Percentiles rank a stretch among this genome's conserved stretches.
phyloP scores from a whole-genome alignment of 2,888 invertebrate genomes.

The Polydrusus cervinus region DNA sequence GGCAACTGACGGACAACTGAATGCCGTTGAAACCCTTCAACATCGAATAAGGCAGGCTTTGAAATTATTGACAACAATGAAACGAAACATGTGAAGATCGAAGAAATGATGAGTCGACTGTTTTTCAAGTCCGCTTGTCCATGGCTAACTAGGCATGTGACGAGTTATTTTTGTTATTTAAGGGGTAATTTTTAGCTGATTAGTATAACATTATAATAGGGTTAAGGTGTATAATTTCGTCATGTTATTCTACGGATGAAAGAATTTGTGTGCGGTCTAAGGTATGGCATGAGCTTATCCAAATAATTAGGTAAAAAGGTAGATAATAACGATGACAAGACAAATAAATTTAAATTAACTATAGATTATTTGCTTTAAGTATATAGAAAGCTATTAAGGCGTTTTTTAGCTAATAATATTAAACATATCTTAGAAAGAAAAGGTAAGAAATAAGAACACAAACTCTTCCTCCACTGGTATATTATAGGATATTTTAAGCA shows the following conservation, averaged over 20 bases:
- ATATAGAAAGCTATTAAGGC: constrained; percentile 3
- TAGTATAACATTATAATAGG: constrained; percentile 50
- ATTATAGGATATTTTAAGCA: no score
- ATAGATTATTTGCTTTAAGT: constrained; percentile 11
- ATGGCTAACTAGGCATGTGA: constrained; percentile 58
- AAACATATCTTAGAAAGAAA: no score
- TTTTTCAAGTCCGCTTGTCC: constrained; percentile 56
- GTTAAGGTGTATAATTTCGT: constrained; percentile 45
- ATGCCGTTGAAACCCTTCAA: constrained; percentile 62
- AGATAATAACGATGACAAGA: constrained; percentile 22
- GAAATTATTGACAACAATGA: constrained; percentile 66
- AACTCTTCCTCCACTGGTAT: no score
- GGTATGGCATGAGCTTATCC: constrained; percentile 36
- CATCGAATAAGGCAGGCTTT: constrained; percentile 66
- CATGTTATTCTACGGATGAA: constrained; percentile 35
- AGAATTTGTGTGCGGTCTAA: constrained; percentile 25
- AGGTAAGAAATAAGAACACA: no score
- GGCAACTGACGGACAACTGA: constrained; percentile 68
- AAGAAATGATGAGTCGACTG: constrained; percentile 65
- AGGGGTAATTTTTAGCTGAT: constrained; percentile 54
- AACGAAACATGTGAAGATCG: constrained; percentile 64
- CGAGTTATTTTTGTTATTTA: constrained; percentile 49
- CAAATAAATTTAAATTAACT: neutral
- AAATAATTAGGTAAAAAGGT: constrained; percentile 42
- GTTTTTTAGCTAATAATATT: neutral